A percentile compares a stretch with the other conserved stretches of the same genome.
phyloP scores from a whole-genome alignment of 2,113 vertebrate genomes.

The Gallinago jamesoni region DNA sequence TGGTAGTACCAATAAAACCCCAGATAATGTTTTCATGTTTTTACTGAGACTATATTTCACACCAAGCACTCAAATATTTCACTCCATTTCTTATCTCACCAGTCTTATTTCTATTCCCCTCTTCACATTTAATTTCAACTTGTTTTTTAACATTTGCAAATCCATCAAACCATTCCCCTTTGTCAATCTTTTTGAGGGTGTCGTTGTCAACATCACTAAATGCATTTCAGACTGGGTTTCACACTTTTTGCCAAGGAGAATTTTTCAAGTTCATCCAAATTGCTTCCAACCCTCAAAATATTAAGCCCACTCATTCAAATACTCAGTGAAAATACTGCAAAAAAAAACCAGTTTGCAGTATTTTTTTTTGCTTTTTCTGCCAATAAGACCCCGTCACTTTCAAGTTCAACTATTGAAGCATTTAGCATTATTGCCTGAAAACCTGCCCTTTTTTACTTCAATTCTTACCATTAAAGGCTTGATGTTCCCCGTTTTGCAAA shows the following conservation, averaged over 20 bases:
- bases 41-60: background rate
- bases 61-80: background rate
- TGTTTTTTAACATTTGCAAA: background rate
- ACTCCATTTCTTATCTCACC: background rate
- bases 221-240: background rate
- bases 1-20: conserved; percentile 6
- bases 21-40: conserved; percentile 27
- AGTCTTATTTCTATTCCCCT: background rate
- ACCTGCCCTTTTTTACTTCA: background rate
- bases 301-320: background rate
- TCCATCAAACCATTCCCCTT: background rate
- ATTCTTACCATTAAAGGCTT: background rate
- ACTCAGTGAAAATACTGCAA: background rate
- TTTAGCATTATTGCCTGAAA: background rate
- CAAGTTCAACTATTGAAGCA: background rate
- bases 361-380: conserved; percentile 7
- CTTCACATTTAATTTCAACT: background rate
- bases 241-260: background rate
- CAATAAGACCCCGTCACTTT: background rate
- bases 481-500: background rate
- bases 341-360: background rate
- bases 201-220: background rate
- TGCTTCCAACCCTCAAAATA: background rate
- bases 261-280: background rate
- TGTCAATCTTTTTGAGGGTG: background rate